Conservation (phyloP, 64 coral and sea anemone species). For the Acropora yongei region DNA sequence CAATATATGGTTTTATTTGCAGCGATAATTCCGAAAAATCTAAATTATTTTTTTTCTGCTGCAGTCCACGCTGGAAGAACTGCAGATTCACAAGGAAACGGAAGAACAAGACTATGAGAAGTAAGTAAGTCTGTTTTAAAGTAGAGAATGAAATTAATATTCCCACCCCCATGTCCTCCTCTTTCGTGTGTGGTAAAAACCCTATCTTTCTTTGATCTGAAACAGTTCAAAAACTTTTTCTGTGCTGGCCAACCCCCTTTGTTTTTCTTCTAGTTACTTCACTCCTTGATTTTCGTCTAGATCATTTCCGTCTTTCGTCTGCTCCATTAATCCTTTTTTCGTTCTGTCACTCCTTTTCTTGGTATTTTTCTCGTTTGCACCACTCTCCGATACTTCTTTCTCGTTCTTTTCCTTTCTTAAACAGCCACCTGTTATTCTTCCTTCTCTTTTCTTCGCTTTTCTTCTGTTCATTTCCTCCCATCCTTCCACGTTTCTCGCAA, state of each 20-base stretch:
- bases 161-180: too few species aligned
- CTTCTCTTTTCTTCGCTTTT: not conserved
- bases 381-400: not conserved
- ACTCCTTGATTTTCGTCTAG: not conserved
- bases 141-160: too few species aligned
- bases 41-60: not conserved
- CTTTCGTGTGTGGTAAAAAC: too few species aligned
- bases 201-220: too few species aligned
- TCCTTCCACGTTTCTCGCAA: not conserved
- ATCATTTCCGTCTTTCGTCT: not conserved
- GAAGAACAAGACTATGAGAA: constrained; percentile 93
- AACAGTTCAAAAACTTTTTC: too few species aligned
- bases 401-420: not conserved
- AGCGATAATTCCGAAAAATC: not conserved
- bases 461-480: not conserved
- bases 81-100: constrained; percentile 66
- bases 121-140: constrained; percentile 2
- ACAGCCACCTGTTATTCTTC: too few species aligned
- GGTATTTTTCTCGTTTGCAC: not conserved
- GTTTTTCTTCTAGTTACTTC: too few species aligned
- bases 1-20: too few species aligned
- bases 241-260: too few species aligned
- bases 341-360: not conserved
- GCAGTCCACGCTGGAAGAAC: constrained; percentile 77
- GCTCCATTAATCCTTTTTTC: not conserved